These are phyloP conservation scores for Trissolcus brochymenae DNA, from an alignment of 2,888 invertebrate genomes.

Conservation along the genomic window DNA sequence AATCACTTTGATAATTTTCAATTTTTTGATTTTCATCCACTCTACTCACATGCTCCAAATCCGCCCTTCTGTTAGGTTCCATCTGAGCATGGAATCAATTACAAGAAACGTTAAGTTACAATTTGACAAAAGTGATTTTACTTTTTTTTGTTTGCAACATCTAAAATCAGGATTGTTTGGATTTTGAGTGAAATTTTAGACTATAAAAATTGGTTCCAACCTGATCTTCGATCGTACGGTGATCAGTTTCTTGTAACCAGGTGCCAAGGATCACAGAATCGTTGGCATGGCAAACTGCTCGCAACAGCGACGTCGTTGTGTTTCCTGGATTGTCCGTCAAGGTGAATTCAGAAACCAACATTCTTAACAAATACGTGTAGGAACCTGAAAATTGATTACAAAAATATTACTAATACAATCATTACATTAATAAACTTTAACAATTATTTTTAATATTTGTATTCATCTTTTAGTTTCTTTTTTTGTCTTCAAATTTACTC, in stretches of 20 bases:
- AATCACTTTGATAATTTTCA: background rate
- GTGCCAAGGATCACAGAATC: conserved; percentile 95
- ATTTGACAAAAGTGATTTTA: background rate
- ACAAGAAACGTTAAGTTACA: conserved; percentile 27
- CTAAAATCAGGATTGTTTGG: no score
- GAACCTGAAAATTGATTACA: conserved; percentile 77
- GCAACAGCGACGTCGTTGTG: conserved; percentile 89
- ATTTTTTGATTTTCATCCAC: conserved; percentile 54
- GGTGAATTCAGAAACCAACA: conserved; percentile 96
- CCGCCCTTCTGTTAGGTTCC: conserved; percentile 89
- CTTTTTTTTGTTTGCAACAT: background rate
- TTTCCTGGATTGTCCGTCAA: conserved; percentile 95
- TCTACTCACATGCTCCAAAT: conserved; percentile 88
- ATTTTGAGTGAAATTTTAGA: no score
- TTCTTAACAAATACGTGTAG: conserved; percentile 91
- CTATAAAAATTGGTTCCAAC: conserved; percentile 77
- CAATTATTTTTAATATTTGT: background rate
- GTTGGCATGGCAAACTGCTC: conserved; percentile 90
- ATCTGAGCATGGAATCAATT: conserved; percentile 79
- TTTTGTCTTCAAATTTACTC: background rate
- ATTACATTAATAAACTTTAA: no score
- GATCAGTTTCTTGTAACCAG: conserved; percentile 97
- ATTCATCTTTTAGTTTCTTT: background rate
- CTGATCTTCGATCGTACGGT: conserved; percentile 97
- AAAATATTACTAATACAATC: no score